Evolutionary conservation across 1,140 invertebrate genomes (phyloP), one percentile per base, ranked within the genome.

Genomic region (Lepidurus arcticus): DNA sequence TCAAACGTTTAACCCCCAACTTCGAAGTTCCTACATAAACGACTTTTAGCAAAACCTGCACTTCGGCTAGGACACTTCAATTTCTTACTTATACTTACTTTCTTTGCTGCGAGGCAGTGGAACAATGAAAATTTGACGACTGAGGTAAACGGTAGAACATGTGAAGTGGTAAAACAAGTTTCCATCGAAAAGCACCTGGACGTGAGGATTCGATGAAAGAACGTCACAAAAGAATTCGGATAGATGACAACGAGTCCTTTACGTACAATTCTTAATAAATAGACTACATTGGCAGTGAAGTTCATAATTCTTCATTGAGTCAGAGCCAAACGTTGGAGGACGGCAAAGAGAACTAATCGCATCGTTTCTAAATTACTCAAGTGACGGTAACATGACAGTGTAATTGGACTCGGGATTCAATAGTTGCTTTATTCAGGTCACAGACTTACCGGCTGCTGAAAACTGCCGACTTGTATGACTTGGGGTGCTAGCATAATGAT

Each of bases 311-410:
- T 65, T 65, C 8, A 65, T 65, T 65, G 53, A n/a, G 53, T 65
- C 53, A 7, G 53, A 65, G 53, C 53, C 8, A 65, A 65, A 65
- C 53, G 53, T 13, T 65, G 21, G 6, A 21, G 53, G 8, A 65
- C 53, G 53, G 21, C 1, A 65, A 13, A 0, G 53, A 65, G 53
- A 65, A 65, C 13, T 65, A 65, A 65, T 65, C 53, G 53, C 53
- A 65, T 7, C 53, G 53, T 65, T 34, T 65, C 13, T 65, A 21
- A 65, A 65, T 16, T 13, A 65, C 21, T 65, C 53, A 7, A 21
- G 53, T 65, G 53, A 65, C 53, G 21, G 53, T 65, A 65, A 65
- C 53, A 65, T 65, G 53, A 65, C 53, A 65, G 53, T 65, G 21
- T 65, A 65, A 65, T 65, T 65, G 16, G 16, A 65, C 13, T 21